Evolutionary conservation across 1,140 invertebrate species (phyloP).

Genomic region (Protaetia brevitarsis): DNA sequence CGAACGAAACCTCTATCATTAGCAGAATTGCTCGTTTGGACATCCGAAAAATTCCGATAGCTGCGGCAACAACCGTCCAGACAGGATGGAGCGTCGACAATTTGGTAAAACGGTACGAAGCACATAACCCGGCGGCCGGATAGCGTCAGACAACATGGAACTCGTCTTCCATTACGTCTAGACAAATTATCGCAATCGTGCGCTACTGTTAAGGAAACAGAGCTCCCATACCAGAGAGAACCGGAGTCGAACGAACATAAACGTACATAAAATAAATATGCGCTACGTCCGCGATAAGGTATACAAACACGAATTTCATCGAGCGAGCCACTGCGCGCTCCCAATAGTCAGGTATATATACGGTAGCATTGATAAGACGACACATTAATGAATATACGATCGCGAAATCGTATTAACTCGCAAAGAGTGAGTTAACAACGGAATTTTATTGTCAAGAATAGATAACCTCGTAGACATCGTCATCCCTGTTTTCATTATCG

Average conservation of each 20-base stretch:
- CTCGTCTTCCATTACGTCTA: constrained; percentile 7
- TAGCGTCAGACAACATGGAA: not conserved
- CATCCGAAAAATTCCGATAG: not conserved
- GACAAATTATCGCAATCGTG: constrained; percentile 5
- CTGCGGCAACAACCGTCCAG: too few relatives aligned
- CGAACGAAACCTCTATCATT: not conserved
- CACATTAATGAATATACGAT: too few relatives aligned
- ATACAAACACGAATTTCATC: constrained; percentile 1
- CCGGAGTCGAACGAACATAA: not conserved
- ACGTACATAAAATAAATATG: not conserved
- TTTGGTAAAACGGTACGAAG: not conserved
- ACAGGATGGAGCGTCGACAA: not conserved
- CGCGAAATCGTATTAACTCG: too few relatives aligned
- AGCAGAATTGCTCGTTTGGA: too few relatives aligned
- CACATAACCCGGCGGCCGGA: not conserved
- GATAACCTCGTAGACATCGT: too few relatives aligned
- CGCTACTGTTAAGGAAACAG: not conserved
- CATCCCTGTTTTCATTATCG: too few relatives aligned
- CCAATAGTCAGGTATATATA: not conserved
- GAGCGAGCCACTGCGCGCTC: not conserved
- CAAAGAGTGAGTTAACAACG: too few relatives aligned
- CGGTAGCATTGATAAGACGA: too few relatives aligned
- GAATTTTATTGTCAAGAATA: too few relatives aligned
- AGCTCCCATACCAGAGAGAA: not conserved
- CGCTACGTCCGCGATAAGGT: constrained; percentile 8